These are phyloP conservation scores for Struthidea cinerea DNA, from an alignment of 2,113 vertebrate species.

Conservation along the genomic window DNA sequence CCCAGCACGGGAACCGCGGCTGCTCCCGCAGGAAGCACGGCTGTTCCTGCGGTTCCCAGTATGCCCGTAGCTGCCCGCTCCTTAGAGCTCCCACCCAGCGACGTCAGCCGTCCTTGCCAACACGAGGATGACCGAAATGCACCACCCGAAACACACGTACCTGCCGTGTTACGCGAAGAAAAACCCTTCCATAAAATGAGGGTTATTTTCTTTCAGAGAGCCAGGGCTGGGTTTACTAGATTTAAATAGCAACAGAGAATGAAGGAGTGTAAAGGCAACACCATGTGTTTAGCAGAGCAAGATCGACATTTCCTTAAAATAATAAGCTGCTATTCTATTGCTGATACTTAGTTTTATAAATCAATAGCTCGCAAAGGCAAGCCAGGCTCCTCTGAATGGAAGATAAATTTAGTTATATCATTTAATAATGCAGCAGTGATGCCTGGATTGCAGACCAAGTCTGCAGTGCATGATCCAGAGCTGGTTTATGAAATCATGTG, in stretches of 20 bases:
- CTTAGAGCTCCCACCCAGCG: neutral
- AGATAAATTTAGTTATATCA: neutral
- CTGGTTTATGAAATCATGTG: neutral
- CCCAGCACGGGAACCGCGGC: neutral
- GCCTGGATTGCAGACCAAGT: neutral
- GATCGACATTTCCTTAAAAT: neutral
- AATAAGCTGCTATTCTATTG: neutral
- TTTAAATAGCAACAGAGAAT: neutral
- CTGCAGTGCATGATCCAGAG: neutral
- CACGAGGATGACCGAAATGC: too few relatives aligned
- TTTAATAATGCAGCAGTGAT: neutral
- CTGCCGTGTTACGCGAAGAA: neutral
- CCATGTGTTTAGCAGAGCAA: neutral
- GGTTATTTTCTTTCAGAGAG: neutral
- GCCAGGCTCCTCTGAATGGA: neutral
- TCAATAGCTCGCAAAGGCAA: neutral
- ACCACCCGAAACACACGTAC: neutral
- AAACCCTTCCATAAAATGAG: too few relatives aligned
- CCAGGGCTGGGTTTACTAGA: neutral
- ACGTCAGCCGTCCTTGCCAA: accelerated
- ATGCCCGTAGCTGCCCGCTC: neutral
- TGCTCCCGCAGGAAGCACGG: neutral
- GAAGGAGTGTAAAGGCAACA: too few relatives aligned
- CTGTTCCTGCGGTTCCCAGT: accelerated
- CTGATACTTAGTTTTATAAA: neutral